Percentiles rank a stretch among this genome's conserved stretches.
Evolutionary conservation across 2,113 vertebrate species (phyloP).

Genomic region (Galemys pyrenaicus): DNA sequence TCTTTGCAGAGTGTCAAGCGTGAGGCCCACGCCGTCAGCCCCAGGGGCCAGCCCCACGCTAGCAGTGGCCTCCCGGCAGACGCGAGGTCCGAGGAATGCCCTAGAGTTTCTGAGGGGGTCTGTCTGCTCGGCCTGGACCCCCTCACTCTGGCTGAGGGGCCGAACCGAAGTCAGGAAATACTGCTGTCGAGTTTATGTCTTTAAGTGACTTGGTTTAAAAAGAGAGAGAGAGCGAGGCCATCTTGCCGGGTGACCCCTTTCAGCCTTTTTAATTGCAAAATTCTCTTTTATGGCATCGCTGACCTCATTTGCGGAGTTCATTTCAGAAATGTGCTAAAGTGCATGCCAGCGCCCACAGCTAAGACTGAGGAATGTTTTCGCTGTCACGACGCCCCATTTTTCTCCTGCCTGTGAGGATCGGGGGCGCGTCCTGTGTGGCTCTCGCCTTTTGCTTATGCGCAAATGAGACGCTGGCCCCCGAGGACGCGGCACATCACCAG

Average conservation of each 20-base stretch:
- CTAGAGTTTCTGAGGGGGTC: slow-evolving; percentile 21
- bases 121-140: slow-evolving; percentile 43
- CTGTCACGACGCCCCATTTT: slow-evolving; percentile 66
- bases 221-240: slow-evolving; percentile 31
- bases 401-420: slow-evolving; percentile 60
- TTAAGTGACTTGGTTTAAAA: slow-evolving; percentile 65
- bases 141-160: slow-evolving; percentile 45
- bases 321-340: slow-evolving; percentile 72
- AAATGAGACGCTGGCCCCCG: slow-evolving; percentile 57
- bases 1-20: slow-evolving; percentile 59
- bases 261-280: slow-evolving; percentile 77
- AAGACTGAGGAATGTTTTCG: slow-evolving; percentile 68
- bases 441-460: slow-evolving; percentile 60
- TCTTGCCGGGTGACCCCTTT: slow-evolving; percentile 63
- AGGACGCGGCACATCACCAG: background rate
- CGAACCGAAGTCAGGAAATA: slow-evolving; percentile 60
- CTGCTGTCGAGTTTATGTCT: slow-evolving; percentile 57
- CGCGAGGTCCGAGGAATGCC: slow-evolving; percentile 43
- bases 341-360: slow-evolving; percentile 35
- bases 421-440: slow-evolving; percentile 59
- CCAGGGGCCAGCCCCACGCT: slow-evolving; percentile 41
- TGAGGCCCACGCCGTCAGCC: slow-evolving; percentile 57
- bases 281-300: slow-evolving; percentile 49
- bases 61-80: slow-evolving; percentile 44
- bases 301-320: slow-evolving; percentile 66